phyloP scores from a whole-genome alignment of 2,888 invertebrate species.

The Euspilapteryx auroguttella region DNA sequence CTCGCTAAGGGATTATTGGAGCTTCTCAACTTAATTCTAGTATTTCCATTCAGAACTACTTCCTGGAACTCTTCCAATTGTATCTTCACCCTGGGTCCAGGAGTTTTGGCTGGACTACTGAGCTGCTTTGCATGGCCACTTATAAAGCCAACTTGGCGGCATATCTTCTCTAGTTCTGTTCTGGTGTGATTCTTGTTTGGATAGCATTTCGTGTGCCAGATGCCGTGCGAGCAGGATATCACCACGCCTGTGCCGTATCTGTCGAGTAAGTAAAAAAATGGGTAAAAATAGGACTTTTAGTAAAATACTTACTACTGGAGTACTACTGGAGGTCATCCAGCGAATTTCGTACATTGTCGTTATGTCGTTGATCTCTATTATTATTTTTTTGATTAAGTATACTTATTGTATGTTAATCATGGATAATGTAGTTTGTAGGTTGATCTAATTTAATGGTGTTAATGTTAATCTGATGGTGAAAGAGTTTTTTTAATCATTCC shows the following conservation, averaged over 20 bases:
- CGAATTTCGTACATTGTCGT: too few relatives aligned
- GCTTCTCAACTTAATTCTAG: constrained; percentile 34
- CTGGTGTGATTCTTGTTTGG: constrained; percentile 51
- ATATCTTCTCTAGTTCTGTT: constrained; percentile 60
- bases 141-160: constrained; percentile 63
- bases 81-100: constrained; percentile 24
- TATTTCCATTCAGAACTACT: constrained; percentile 35
- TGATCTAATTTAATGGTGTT: too few relatives aligned
- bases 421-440: too few relatives aligned
- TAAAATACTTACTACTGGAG: too few relatives aligned
- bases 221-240: constrained; percentile 64
- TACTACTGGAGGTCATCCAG: too few relatives aligned
- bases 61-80: constrained; percentile 31
- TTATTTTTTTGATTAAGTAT: too few relatives aligned
- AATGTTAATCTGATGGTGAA: too few relatives aligned
- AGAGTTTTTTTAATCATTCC: too few relatives aligned
- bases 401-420: too few relatives aligned
- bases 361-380: too few relatives aligned
- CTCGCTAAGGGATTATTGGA: constrained; percentile 30
- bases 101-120: constrained; percentile 14
- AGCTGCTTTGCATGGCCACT: constrained; percentile 54
- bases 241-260: constrained; percentile 68
- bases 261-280: constrained; percentile 12
- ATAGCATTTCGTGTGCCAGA: constrained; percentile 75
- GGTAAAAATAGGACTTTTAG: too few relatives aligned